These are phyloP conservation scores for Ceratitis capitata DNA, from an alignment of 1,140 invertebrate species.

Conservation along the genomic window DNA sequence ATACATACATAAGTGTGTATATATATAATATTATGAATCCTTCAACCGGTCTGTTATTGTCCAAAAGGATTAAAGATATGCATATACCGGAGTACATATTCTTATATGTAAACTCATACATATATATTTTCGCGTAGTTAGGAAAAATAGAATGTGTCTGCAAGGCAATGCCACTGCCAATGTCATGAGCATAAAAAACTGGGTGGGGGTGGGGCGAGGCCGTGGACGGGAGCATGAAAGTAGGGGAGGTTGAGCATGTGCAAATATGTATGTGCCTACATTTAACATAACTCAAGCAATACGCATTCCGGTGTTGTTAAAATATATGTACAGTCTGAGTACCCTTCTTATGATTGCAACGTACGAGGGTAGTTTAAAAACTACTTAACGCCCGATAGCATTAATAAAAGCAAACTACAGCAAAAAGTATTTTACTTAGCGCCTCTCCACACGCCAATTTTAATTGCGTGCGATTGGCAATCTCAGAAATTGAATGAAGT, in stretches of 20 bases:
- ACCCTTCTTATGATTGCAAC: neutral
- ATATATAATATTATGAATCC: neutral
- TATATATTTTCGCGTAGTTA: neutral
- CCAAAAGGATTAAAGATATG: neutral
- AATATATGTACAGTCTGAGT: neutral
- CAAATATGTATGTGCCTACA: neutral
- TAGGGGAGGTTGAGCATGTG: conserved; percentile 5
- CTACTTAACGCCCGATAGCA: too few relatives aligned
- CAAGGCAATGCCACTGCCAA: conserved; percentile 34
- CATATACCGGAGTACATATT: neutral
- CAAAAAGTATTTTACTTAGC: too few relatives aligned
- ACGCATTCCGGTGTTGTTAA: neutral
- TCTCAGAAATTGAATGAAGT: too few relatives aligned
- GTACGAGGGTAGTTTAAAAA: neutral
- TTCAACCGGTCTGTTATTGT: conserved; percentile 12
- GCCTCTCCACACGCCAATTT: too few relatives aligned
- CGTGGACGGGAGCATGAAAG: neutral
- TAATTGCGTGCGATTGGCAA: too few relatives aligned
- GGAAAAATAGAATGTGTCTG: conserved; percentile 18
- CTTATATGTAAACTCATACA: neutral
- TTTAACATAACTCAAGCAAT: neutral
- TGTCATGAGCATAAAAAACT: conserved; percentile 13
- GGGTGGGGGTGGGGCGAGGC: neutral
- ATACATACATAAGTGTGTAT: too few relatives aligned
- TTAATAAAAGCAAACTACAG: too few relatives aligned